These are phyloP conservation scores for Epizoanthus rinbou DNA, from an alignment of 92 coral and sea anemone species.

Conservation along the genomic window DNA sequence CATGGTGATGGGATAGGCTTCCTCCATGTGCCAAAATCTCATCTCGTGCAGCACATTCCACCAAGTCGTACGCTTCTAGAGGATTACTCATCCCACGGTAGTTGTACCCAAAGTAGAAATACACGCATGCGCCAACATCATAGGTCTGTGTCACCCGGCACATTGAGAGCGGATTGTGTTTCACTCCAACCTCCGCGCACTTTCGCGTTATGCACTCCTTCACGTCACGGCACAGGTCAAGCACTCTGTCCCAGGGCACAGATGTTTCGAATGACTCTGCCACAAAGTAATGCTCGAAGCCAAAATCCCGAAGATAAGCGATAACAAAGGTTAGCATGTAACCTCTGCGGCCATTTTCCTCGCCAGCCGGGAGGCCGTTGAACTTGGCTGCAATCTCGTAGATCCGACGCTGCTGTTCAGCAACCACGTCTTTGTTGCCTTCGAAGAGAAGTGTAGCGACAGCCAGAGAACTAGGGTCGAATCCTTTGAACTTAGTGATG, in stretches of 20 bases:
- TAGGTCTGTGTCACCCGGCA: constrained; percentile 98
- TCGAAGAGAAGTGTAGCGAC: constrained; percentile 96
- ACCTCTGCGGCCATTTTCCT: constrained; percentile 95
- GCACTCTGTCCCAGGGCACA: constrained; percentile 98
- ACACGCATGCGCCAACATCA: constrained; percentile 98
- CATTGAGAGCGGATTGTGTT: constrained; percentile 80
- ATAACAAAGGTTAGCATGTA: constrained; percentile 96
- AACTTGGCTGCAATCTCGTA: constrained; percentile 89
- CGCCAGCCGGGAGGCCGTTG: constrained; percentile 95
- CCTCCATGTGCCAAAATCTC: constrained; percentile 98
- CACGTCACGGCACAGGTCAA: constrained; percentile 83
- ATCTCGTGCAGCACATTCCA: constrained; percentile 88
- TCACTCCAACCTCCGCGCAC: constrained; percentile 91
- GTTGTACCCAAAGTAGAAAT: constrained; percentile 95
- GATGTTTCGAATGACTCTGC: constrained; percentile 98
- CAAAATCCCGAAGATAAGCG: constrained; percentile 95
- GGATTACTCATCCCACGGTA: constrained; percentile 85
- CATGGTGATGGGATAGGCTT: constrained; percentile 96
- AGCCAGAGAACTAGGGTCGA: constrained; percentile 80
- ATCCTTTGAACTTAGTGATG: constrained; percentile 95
- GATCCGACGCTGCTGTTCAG: constrained; percentile 84
- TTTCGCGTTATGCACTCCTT: constrained; percentile 85
- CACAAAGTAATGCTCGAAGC: constrained; percentile 82
- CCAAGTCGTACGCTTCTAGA: constrained; percentile 70
- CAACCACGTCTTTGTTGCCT: constrained; percentile 81